Evolutionary conservation across 2,113 vertebrate genomes (phyloP).

Genomic region (Tachycineta bicolor): DNA sequence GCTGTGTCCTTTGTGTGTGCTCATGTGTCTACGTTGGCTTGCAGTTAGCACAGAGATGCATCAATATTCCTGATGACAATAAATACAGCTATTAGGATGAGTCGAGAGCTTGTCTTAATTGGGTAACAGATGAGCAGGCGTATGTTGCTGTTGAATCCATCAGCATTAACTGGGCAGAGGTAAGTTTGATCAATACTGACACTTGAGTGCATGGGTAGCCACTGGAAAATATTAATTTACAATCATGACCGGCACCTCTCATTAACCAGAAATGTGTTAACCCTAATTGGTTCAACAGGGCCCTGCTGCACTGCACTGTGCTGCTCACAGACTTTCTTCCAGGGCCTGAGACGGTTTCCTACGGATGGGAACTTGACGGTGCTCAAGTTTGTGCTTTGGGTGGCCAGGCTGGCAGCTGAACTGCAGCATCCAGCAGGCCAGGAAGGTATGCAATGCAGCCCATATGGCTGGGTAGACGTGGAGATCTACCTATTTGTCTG

Average conservation of each 20-base stretch:
- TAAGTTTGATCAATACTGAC: conserved; percentile 80
- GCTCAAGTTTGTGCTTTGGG: neutral
- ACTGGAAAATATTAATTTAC: conserved; percentile 77
- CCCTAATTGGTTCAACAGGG: conserved; percentile 67
- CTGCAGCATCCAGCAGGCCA: neutral
- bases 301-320: neutral
- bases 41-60: conserved; percentile 56
- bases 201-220: conserved; percentile 72
- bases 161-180: conserved; percentile 74
- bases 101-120: conserved; percentile 78
- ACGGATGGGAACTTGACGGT: neutral
- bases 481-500: neutral
- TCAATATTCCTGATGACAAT: conserved; percentile 78
- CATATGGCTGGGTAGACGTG: neutral
- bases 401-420: neutral
- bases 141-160: conserved; percentile 75
- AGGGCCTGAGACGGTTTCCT: neutral
- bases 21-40: conserved; percentile 7
- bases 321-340: neutral
- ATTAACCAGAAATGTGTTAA: conserved; percentile 67
- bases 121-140: conserved; percentile 78
- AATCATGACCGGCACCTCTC: conserved; percentile 64
- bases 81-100: conserved; percentile 79
- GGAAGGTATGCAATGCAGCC: neutral
- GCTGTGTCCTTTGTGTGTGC: conserved; percentile 6